A percentile compares a stretch with the other conserved stretches of the same genome.
These are phyloP conservation scores for Gymnocypris eckloni DNA, from an alignment of 2,797 vertebrate genomes.

Conservation along the genomic window DNA sequence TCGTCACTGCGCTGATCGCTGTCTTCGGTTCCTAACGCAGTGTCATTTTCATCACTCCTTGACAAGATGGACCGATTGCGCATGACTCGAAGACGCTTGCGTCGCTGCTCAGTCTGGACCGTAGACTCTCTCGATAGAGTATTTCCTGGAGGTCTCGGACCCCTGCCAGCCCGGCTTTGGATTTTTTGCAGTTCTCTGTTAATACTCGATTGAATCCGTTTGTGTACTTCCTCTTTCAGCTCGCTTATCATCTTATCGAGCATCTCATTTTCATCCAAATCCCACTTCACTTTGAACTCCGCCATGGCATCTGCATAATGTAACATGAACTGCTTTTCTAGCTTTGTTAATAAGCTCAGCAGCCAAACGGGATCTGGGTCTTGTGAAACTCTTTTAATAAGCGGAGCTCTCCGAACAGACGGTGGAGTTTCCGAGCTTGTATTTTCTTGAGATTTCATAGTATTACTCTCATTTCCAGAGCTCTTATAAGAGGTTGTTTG, in stretches of 20 bases:
- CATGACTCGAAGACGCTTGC: slow-evolving; percentile 77
- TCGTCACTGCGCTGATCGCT: slow-evolving; percentile 79
- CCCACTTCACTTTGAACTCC: slow-evolving; percentile 87
- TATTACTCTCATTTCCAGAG: slow-evolving; percentile 65
- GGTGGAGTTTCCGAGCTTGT: slow-evolving; percentile 57
- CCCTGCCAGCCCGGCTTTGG: slow-evolving; percentile 67
- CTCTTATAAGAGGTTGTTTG: slow-evolving; percentile 61
- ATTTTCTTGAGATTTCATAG: slow-evolving; percentile 63
- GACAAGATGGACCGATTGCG: slow-evolving; percentile 72
- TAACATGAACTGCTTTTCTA: slow-evolving; percentile 91
- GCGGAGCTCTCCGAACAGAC: slow-evolving; percentile 49
- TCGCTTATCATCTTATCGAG: slow-evolving; percentile 87
- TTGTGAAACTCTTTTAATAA: slow-evolving; percentile 64
- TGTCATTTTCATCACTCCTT: slow-evolving; percentile 68
- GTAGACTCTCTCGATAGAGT: slow-evolving; percentile 69
- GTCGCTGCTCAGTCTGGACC: slow-evolving; percentile 77
- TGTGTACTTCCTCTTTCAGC: slow-evolving; percentile 84
- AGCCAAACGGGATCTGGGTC: slow-evolving; percentile 86
- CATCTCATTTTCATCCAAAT: slow-evolving; percentile 79
- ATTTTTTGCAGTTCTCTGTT: slow-evolving; percentile 86
- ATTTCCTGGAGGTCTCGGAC: slow-evolving; percentile 73
- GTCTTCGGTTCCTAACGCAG: slow-evolving; percentile 70
- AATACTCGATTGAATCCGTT: slow-evolving; percentile 85
- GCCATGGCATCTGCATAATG: slow-evolving; percentile 88
- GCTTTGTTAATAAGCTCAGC: slow-evolving; percentile 84